Percentiles rank a stretch among this genome's conserved stretches.
Conservation (phyloP, 2,888 invertebrate genomes). For the Parnassius orleans region DNA sequence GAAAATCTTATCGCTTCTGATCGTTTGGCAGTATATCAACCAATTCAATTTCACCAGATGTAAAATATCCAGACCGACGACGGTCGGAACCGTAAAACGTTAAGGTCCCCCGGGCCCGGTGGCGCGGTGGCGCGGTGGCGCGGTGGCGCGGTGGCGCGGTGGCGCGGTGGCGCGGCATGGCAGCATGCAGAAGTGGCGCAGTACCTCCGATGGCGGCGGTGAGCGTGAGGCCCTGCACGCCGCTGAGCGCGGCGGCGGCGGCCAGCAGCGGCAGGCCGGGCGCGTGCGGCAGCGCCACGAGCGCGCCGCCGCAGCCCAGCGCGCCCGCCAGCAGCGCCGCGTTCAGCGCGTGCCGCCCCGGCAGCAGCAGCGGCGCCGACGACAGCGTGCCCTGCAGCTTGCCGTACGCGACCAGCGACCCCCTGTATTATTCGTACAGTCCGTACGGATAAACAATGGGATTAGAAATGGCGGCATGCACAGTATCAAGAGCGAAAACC, state of each 20-base stretch:
- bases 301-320: constrained; percentile 86
- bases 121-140: too few species aligned
- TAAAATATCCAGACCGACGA: too few species aligned
- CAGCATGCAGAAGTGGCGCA: background rate
- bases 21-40: too few species aligned
- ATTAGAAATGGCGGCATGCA: too few species aligned
- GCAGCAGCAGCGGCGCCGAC: constrained; percentile 90
- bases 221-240: constrained; percentile 91
- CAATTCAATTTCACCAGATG: too few species aligned
- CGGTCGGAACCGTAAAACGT: too few species aligned
- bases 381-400: constrained; percentile 91
- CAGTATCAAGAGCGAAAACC: too few species aligned
- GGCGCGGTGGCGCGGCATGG: too few species aligned
- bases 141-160: too few species aligned
- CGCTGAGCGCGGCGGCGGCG: constrained; percentile 88
- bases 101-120: too few species aligned
- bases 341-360: constrained; percentile 91
- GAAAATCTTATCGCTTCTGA: too few species aligned
- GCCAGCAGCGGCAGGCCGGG: constrained; percentile 88
- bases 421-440: constrained; percentile 76
- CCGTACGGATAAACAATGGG: too few species aligned
- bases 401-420: constrained; percentile 93
- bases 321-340: constrained; percentile 84
- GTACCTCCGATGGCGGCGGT: constrained; percentile 95
- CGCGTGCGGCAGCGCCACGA: constrained; percentile 80